Base-by-base conservation (phyloP, 2,797 vertebrate species). In the Etheostoma perlongum region DNA sequence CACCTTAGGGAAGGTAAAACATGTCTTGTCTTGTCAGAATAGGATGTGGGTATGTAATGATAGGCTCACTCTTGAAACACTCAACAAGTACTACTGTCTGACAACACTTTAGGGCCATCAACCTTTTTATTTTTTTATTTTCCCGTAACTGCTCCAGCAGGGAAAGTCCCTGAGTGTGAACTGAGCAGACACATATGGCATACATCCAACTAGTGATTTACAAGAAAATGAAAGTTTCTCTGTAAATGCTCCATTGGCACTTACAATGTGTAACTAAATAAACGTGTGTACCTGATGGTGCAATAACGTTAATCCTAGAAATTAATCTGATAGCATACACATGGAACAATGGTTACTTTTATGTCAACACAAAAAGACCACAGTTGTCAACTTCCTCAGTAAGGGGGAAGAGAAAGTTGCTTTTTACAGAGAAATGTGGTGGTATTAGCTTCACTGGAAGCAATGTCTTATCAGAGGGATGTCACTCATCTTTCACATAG, bases 81-180 rank as follows among this genome's bases (percentile, higher is more conserved):
- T 57, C 16, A 6, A 42, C 16, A 19, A 12, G 13, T 3, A 2
- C 15, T 36, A 0, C 40, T 12, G 3, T n/a, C 19, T 61, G 70
- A 10, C 18, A 3, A n/a, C 1, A 61, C 1, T 58, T 60, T 80
- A 49, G 15, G 66, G 69, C 12, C 0, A 19, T 65, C 60, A n/a
- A 6, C 11, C 59, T 42, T 60, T 30, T 6, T 5, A 6, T 33
- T 30, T 30, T 33, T 65, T 23, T 1, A 3, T 13, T 10, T 87
- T 84, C 74, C 75, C 14, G 79, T 73, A 84, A 83, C 0, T 15
- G 27, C 47, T n/a, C 48, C 4, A 77, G 66, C 3, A 13, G 84
- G 84, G 88, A 66, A 88, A 80, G 18, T 82, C 69, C 88, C 42
- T 1, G 2, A 36, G 0, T 9, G 25, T 58, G 40, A 18, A 36